Base-by-base conservation (phyloP, 2,797 vertebrate species). In the Lithobates pipiens region DNA sequence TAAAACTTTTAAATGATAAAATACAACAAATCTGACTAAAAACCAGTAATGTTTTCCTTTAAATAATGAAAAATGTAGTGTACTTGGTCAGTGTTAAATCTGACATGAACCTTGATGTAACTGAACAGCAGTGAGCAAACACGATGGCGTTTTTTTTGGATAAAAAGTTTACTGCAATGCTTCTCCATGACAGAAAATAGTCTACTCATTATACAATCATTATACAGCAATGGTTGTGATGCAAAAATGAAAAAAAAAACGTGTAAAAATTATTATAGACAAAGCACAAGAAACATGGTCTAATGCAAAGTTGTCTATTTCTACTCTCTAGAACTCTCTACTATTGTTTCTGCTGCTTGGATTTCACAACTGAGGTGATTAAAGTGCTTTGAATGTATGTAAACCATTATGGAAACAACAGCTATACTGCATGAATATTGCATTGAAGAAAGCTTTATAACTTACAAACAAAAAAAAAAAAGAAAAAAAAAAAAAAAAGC, bases 371-470 rank as follows among this genome's bases (percentile, higher is more conserved):
- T 65, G 27, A 85, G 77, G 54, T 79, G 75, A 82, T 82, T 83
- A 86, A 83, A 86, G 85, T 86, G 85, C 85, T 78, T 86, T 61
- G 80, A 57, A 83, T 83, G 69, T 57, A 77, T 75, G 85, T 68
- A 78, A 83, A 83, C 76, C 3, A 68, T 76, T 79, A 75, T 73
- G 65, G 11, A 77, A 77, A 61, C 23, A 79, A 68, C 73, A 39
- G 21, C 80, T 73, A 68, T 65, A 83, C 67, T 27, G 85, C 61
- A 82, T 71, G 74, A 82, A 67, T 83, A 82, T 75, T 78, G 74
- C 84, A 85, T 78, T 84, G 42, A 80, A 67, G 72, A 80, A 75
- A 75, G 77, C 61, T 80, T 81, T 76, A 85, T 76, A 85, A 81
- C 74, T 80, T 81, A 85, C 73, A 82, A 70, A 79, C 34, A 54